A percentile compares a stretch with the other conserved stretches of the same genome.
Conservation (phyloP, 2,113 vertebrate species). For the Osmerus eperlanus region DNA sequence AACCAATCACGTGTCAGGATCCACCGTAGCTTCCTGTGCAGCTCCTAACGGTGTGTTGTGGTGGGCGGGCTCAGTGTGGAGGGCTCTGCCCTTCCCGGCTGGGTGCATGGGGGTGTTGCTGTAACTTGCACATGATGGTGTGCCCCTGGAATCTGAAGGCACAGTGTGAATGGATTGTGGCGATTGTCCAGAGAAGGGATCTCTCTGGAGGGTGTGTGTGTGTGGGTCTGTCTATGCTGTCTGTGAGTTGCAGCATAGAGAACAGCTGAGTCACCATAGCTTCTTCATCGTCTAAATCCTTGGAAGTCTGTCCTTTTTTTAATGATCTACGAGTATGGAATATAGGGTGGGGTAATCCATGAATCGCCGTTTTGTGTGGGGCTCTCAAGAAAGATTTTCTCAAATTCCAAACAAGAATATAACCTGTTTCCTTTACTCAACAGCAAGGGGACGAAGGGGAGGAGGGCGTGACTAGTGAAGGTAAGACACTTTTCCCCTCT, state of each 20-base stretch:
- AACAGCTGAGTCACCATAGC: too few relatives aligned
- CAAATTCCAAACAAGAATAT: too few relatives aligned
- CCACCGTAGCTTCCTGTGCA: not conserved
- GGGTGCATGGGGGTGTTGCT: not conserved
- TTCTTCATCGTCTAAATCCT: too few relatives aligned
- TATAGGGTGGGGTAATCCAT: too few relatives aligned
- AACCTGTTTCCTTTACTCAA: conserved; percentile 12
- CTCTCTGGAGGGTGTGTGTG: not conserved
- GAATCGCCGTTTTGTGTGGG: too few relatives aligned
- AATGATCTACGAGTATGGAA: too few relatives aligned
- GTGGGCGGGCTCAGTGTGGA: not conserved
- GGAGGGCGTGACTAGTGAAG: conserved; percentile 98
- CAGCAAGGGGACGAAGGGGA: conserved; percentile 92
- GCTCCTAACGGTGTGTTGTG: not conserved
- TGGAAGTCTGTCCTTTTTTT: too few relatives aligned
- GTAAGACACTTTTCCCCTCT: conserved; percentile 56
- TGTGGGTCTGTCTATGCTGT: not conserved
- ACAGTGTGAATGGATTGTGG: too few relatives aligned
- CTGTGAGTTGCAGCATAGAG: too few relatives aligned
- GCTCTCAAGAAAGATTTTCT: too few relatives aligned
- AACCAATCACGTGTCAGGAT: conserved; percentile 13
- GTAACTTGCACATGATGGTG: not conserved
- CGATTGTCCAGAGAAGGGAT: too few relatives aligned
- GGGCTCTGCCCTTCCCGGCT: not conserved
- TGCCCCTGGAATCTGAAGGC: too few relatives aligned